Percentiles rank a stretch among this genome's conserved stretches.
These are phyloP conservation scores for Anabas testudineus DNA, from an alignment of 2,797 vertebrate genomes.

Conservation along the genomic window DNA sequence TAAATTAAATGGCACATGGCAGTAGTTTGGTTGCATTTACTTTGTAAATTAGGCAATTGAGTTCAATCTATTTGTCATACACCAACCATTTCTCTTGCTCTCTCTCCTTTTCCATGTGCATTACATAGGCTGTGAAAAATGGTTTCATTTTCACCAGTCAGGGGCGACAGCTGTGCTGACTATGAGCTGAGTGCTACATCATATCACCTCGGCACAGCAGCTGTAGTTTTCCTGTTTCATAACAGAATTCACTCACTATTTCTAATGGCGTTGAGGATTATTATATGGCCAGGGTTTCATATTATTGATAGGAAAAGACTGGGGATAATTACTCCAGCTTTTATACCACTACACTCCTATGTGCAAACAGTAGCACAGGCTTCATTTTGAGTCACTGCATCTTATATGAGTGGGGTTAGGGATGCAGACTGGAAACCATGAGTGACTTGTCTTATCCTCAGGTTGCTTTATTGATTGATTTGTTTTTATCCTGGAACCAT, in stretches of 20 bases:
- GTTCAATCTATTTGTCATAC: constrained; percentile 16
- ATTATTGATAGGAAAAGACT: constrained; percentile 44
- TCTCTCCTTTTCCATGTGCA: constrained; percentile 30
- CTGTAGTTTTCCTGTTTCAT: constrained; percentile 24
- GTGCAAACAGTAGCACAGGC: background rate
- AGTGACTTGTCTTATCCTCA: too few species aligned
- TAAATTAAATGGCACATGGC: background rate
- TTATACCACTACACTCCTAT: background rate
- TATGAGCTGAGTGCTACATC: constrained; percentile 39
- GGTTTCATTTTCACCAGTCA: constrained; percentile 45
- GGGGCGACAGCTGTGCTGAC: constrained; percentile 58
- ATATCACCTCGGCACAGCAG: constrained; percentile 34
- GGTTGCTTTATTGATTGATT: background rate
- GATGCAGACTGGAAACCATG: background rate
- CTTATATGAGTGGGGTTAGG: background rate
- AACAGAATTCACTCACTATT: constrained; percentile 27
- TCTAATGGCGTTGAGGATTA: constrained; percentile 5
- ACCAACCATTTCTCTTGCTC: constrained; percentile 14
- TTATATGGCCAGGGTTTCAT: constrained; percentile 4
- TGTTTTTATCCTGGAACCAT: background rate
- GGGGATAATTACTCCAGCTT: constrained; percentile 31
- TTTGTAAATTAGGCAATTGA: constrained; percentile 15
- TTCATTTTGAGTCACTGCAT: constrained; percentile 7
- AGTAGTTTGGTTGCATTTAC: constrained; percentile 1
- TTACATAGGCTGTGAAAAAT: constrained; percentile 40